These are phyloP conservation scores for Stichodactyla helianthus DNA, from an alignment of 64 coral and sea anemone genomes.

Conservation along the genomic window DNA sequence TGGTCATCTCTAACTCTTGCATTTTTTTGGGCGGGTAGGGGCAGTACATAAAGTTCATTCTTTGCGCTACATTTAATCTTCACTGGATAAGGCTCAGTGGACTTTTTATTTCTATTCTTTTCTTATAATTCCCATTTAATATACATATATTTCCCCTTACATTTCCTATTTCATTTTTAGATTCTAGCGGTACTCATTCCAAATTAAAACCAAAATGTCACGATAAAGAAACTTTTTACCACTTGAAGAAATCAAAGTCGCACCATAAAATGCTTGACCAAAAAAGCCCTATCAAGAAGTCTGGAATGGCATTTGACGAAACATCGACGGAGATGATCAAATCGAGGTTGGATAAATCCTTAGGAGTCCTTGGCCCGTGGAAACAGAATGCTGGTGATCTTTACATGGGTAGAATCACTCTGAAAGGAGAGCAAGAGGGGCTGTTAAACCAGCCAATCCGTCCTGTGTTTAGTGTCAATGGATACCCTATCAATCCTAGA, in stretches of 20 bases:
- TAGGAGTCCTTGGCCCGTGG: conserved; percentile 12
- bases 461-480: conserved; percentile 2
- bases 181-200: background rate
- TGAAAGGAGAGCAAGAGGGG: background rate
- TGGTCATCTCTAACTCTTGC: too few relatives aligned
- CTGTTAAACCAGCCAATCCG: conserved; percentile 1
- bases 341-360: conserved; percentile 8
- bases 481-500: conserved; percentile 23
- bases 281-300: background rate
- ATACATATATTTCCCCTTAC: background rate
- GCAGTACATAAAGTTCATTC: too few relatives aligned
- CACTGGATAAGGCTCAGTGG: too few relatives aligned
- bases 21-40: too few relatives aligned
- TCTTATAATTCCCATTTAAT: too few relatives aligned
- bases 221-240: background rate
- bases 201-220: background rate
- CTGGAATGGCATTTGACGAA: conserved; percentile 2
- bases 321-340: conserved; percentile 14
- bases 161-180: background rate
- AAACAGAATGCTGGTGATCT: conserved; percentile 12
- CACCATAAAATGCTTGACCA: background rate
- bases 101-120: too few relatives aligned
- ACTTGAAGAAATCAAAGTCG: background rate
- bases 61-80: too few relatives aligned
- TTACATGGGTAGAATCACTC: background rate